Evolutionary conservation across 2,888 invertebrate species (phyloP).

Genomic region (Oscheius onirici): DNA sequence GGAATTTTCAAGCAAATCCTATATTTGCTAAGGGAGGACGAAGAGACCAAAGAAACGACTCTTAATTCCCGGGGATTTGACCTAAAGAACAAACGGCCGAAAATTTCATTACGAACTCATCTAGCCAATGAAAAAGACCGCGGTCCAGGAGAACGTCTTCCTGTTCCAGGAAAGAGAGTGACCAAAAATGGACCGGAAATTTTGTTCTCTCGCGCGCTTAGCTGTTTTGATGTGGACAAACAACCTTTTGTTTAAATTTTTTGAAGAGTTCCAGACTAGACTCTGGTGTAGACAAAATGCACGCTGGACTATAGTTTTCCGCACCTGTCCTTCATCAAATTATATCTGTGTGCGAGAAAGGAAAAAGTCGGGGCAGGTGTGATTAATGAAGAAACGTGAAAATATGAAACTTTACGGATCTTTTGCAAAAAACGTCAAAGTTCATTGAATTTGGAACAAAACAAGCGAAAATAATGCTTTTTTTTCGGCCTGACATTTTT

Average conservation of each 20-base stretch:
- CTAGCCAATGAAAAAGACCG: neutral
- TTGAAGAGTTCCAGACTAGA: no score
- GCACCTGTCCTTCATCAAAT: no score
- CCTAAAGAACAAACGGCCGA: neutral
- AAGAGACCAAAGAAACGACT: neutral
- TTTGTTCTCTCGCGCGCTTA: neutral
- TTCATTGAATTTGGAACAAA: neutral
- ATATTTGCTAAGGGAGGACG: neutral
- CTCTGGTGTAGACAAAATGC: no score
- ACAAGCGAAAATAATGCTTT: neutral
- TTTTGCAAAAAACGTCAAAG: neutral
- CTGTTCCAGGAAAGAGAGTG: neutral
- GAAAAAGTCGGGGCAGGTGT: no score
- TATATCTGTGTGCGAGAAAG: no score
- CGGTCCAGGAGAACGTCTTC: neutral
- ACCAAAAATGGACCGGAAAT: constrained; percentile 10
- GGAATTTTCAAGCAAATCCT: neutral
- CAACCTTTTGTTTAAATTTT: no score
- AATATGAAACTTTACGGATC: no score
- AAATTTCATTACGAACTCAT: constrained; percentile 1
- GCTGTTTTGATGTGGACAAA: constrained; percentile 12
- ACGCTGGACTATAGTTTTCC: no score
- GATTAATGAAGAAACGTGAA: no score
- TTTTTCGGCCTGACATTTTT: neutral
- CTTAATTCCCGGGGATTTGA: constrained; percentile 2